These are phyloP conservation scores for Dicycla oo DNA, from an alignment of 2,888 invertebrate genomes.

Conservation along the genomic window DNA sequence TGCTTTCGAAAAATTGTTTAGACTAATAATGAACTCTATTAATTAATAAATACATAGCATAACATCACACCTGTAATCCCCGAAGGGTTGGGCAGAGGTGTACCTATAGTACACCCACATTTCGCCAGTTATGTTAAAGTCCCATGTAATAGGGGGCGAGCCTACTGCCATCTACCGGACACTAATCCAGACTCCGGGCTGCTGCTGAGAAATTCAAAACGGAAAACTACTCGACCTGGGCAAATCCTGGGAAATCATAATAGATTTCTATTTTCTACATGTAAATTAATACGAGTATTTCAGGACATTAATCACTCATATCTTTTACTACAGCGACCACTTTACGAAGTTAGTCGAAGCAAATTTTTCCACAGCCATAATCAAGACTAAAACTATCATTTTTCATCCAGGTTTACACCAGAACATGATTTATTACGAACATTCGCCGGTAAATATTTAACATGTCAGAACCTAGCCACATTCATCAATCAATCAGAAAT, in stretches of 20 bases:
- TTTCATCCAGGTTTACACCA: constrained; percentile 55
- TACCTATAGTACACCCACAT: background rate
- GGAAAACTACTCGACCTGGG: background rate
- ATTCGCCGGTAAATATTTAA: constrained; percentile 61
- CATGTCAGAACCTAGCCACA: constrained; percentile 55
- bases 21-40: background rate
- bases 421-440: constrained; percentile 55
- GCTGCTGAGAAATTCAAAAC: too few species aligned
- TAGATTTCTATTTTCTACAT: background rate
- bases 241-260: background rate
- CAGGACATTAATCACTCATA: constrained; percentile 22
- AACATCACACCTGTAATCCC: background rate
- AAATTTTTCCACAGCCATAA: constrained; percentile 29
- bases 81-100: background rate
- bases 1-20: background rate
- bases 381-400: constrained; percentile 48
- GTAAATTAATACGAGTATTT: constrained; percentile 3
- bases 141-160: background rate
- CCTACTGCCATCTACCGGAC: background rate
- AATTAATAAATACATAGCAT: background rate
- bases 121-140: background rate
- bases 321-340: constrained; percentile 15
- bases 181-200: too few species aligned
- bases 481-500: constrained; percentile 61
- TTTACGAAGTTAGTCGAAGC: background rate